A percentile compares a stretch with the other conserved stretches of the same genome.
phyloP scores from a whole-genome alignment of 2,113 vertebrate genomes.

The Tetrax tetrax region DNA sequence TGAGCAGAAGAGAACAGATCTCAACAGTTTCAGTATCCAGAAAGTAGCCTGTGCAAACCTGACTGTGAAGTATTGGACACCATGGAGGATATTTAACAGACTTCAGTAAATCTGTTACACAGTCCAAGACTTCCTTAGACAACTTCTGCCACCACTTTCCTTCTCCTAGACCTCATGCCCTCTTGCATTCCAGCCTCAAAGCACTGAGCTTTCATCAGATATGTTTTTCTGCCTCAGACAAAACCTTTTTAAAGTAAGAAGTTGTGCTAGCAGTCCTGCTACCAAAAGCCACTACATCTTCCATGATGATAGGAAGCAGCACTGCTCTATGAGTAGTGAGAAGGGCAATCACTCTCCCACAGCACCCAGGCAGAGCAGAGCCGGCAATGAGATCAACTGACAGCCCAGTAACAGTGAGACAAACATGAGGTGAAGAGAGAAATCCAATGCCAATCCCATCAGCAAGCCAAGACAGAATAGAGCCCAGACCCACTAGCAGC shows the following conservation, averaged over 20 bases:
- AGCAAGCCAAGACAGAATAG: not conserved
- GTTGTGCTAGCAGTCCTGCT: not conserved
- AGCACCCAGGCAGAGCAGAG: not conserved
- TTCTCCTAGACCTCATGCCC: not conserved
- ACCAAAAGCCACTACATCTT: not conserved
- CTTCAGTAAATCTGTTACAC: not conserved
- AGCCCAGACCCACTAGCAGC: not conserved
- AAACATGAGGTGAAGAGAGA: not conserved
- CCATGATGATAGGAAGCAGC: not conserved
- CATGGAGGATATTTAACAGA: accelerated
- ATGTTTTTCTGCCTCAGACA: not conserved
- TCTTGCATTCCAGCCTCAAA: not conserved
- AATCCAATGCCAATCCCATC: not conserved
- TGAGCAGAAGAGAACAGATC: not conserved
- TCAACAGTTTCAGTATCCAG: not conserved
- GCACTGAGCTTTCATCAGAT: not conserved
- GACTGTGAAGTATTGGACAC: not conserved
- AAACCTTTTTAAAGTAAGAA: not conserved
- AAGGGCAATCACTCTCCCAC: not conserved
- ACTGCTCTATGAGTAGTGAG: not conserved
- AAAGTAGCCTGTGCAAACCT: not conserved
- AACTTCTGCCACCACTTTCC: not conserved
- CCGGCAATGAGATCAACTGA: not conserved
- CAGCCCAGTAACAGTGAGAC: not conserved
- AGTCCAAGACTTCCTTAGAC: not conserved